These are phyloP conservation scores for Sisor rabdophorus DNA, from an alignment of 2,113 vertebrate species.

Conservation along the genomic window DNA sequence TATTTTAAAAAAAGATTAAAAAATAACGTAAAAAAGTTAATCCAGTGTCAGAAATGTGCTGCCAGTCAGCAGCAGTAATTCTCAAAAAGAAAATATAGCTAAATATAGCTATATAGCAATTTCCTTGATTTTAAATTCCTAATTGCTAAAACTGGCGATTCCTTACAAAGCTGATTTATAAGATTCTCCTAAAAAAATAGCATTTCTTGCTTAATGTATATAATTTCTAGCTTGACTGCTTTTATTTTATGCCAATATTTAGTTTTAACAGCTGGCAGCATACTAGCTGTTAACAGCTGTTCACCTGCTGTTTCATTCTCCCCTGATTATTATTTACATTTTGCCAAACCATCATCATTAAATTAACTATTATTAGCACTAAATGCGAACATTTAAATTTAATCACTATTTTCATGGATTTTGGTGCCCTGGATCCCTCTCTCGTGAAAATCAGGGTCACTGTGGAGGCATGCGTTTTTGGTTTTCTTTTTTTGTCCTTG, in stretches of 20 bases:
- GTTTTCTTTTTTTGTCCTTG: conserved; percentile 27
- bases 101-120: too few relatives aligned
- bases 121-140: too few relatives aligned
- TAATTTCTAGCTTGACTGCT: not conserved
- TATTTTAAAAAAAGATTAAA: too few relatives aligned
- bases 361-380: not conserved
- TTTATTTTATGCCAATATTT: not conserved
- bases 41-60: too few relatives aligned
- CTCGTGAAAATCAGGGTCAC: conserved; percentile 57
- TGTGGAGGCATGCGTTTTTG: conserved; percentile 48
- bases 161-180: too few relatives aligned
- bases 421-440: too few relatives aligned
- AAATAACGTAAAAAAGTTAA: too few relatives aligned
- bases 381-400: not conserved
- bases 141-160: not conserved
- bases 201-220: not conserved
- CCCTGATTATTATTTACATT: not conserved
- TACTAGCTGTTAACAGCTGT: not conserved
- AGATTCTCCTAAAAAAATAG: too few relatives aligned
- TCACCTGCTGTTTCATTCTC: not conserved
- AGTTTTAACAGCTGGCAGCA: not conserved
- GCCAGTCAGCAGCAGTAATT: too few relatives aligned
- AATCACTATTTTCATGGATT: conserved; percentile 12
- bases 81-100: too few relatives aligned
- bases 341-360: not conserved